These are phyloP conservation scores for Channa maculata DNA, from an alignment of 2,113 vertebrate genomes.

Conservation along the genomic window DNA sequence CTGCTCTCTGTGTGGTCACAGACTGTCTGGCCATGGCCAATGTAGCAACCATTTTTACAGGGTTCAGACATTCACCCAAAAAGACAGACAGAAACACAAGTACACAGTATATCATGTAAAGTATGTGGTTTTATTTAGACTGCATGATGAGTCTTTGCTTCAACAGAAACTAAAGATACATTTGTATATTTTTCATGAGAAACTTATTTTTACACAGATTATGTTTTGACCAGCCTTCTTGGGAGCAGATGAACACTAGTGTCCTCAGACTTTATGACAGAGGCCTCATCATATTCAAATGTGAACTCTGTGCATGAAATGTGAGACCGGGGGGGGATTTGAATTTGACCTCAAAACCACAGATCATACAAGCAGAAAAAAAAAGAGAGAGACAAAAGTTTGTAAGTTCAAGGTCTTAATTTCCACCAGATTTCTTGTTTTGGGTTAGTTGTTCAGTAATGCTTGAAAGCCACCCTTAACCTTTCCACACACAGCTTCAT, in stretches of 20 bases:
- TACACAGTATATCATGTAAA: conserved; percentile 40
- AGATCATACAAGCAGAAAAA: conserved; percentile 12
- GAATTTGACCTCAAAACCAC: conserved; percentile 4
- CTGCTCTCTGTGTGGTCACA: conserved; percentile 82
- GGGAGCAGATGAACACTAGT: background rate
- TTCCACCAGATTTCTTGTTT: background rate
- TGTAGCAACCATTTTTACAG: conserved; percentile 67
- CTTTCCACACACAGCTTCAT: background rate
- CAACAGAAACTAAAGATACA: too few species aligned
- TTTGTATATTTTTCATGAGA: too few species aligned
- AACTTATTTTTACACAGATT: too few species aligned
- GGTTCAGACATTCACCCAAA: conserved; percentile 39
- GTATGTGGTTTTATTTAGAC: too few species aligned
- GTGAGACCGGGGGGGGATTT: background rate
- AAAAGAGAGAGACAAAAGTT: background rate
- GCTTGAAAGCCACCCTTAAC: background rate
- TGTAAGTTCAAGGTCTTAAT: background rate
- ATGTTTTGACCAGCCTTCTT: too few species aligned
- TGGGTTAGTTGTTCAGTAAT: background rate
- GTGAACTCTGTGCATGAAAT: background rate
- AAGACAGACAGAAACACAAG: conserved; percentile 22
- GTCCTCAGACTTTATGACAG: conserved; percentile 2
- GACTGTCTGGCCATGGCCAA: conserved; percentile 78
- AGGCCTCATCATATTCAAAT: conserved; percentile 6
- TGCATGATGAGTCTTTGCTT: too few species aligned